phyloP scores from a whole-genome alignment of 2,113 vertebrate species.

The Caranx melampygus region DNA sequence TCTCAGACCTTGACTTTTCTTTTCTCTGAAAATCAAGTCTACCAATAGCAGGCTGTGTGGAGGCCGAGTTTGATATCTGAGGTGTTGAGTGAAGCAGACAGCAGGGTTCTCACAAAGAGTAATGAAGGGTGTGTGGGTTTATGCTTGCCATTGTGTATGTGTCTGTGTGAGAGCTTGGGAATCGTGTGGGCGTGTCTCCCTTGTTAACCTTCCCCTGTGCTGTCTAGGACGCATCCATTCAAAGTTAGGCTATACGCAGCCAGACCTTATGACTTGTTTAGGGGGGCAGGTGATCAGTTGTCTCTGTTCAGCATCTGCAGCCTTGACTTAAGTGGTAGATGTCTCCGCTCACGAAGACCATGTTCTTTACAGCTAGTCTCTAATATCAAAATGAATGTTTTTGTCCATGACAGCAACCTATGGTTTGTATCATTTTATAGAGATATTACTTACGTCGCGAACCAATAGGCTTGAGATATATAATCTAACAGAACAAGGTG shows the following conservation, averaged over 20 bases:
- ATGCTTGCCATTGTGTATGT: slow-evolving; percentile 2
- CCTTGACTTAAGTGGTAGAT: slow-evolving; percentile 29
- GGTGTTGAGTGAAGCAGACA: slow-evolving; percentile 66
- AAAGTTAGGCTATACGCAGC: slow-evolving; percentile 32
- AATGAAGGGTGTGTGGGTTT: slow-evolving; percentile 59
- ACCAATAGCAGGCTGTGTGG: slow-evolving; percentile 43
- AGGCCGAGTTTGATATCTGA: slow-evolving; percentile 64
- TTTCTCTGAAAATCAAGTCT: slow-evolving; percentile 62
- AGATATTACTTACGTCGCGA: slow-evolving; percentile 3
- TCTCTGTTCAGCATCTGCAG: slow-evolving; percentile 15
- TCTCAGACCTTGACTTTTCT: slow-evolving; percentile 64
- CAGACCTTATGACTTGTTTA: slow-evolving; percentile 50
- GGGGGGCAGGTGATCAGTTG: slow-evolving; percentile 26
- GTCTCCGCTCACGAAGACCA: slow-evolving; percentile 8
- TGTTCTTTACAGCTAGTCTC: neutral
- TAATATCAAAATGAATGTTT: slow-evolving; percentile 27
- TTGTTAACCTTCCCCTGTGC: slow-evolving; percentile 47
- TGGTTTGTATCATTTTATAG: slow-evolving; percentile 19
- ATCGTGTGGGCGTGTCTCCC: slow-evolving; percentile 43
- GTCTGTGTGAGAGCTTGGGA: slow-evolving; percentile 24
- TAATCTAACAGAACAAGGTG: slow-evolving; percentile 1
- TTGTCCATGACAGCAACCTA: neutral
- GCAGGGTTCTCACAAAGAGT: slow-evolving; percentile 53
- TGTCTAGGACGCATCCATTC: slow-evolving; percentile 44
- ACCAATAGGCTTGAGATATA: neutral